These are phyloP conservation scores for Hephaestus fuliginosus DNA, from an alignment of 2,797 vertebrate species.

Conservation along the genomic window DNA sequence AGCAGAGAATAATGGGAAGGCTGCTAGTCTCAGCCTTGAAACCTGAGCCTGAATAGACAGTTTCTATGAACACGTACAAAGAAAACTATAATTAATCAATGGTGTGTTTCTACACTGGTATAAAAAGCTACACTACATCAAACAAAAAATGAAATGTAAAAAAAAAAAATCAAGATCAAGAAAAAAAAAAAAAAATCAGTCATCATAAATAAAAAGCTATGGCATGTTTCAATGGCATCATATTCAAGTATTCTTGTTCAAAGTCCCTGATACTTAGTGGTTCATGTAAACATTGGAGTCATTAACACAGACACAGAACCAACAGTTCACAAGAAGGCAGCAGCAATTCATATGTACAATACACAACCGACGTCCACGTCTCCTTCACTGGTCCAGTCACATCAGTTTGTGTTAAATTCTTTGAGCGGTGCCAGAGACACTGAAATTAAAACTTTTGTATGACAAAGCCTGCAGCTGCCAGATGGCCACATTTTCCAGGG, in stretches of 20 bases:
- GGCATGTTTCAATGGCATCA: constrained; percentile 85
- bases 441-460: constrained; percentile 64
- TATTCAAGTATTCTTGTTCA: constrained; percentile 91
- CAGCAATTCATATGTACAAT: constrained; percentile 85
- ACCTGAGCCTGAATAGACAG: constrained; percentile 75
- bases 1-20: constrained; percentile 63
- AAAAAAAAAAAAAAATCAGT: constrained; percentile 47
- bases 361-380: constrained; percentile 55
- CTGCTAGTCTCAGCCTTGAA: constrained; percentile 69
- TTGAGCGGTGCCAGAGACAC: constrained; percentile 66
- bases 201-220: constrained; percentile 85
- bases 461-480: constrained; percentile 55
- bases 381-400: constrained; percentile 75
- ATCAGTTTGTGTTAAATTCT: constrained; percentile 66
- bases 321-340: constrained; percentile 84
- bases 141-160: constrained; percentile 44
- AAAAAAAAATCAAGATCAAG: constrained; percentile 14
- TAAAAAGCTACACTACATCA: constrained; percentile 73
- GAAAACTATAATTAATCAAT: constrained; percentile 62
- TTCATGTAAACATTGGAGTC: constrained; percentile 87
- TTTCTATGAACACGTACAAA: constrained; percentile 62
- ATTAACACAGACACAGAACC: constrained; percentile 82
- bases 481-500: constrained; percentile 31
- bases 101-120: constrained; percentile 65
- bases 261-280: constrained; percentile 89